Evolutionary conservation across 2,113 vertebrate genomes (phyloP).

Genomic region (Mungos mungo): DNA sequence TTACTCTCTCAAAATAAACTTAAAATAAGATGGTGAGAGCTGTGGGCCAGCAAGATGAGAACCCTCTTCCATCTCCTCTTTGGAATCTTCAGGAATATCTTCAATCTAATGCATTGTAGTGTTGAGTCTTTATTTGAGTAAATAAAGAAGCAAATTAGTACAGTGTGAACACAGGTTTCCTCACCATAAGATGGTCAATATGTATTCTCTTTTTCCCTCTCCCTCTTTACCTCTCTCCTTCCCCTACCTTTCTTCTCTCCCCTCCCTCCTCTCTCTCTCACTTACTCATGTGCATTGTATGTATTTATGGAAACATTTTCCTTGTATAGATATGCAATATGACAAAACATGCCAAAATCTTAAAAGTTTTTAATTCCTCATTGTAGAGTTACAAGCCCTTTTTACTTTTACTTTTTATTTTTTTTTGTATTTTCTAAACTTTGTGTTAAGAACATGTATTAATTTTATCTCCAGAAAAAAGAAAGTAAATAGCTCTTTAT

Average conservation of each 20-base stretch:
- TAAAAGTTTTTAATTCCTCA: background rate
- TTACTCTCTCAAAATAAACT: too few relatives aligned
- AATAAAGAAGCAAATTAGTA: background rate
- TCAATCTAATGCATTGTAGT: background rate
- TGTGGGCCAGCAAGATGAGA: background rate
- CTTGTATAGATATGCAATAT: background rate
- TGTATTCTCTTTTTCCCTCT: background rate
- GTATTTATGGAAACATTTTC: background rate
- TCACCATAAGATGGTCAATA: background rate
- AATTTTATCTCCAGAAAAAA: background rate
- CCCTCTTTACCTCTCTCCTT: background rate
- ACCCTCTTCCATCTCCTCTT: background rate
- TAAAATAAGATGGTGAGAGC: background rate
- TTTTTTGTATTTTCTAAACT: constrained; percentile 16
- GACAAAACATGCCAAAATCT: background rate
- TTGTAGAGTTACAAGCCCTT: background rate
- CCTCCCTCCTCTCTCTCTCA: background rate
- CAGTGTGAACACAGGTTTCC: background rate
- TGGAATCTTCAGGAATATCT: background rate
- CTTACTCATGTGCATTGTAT: background rate
- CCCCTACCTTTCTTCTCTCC: background rate
- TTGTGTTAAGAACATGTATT: background rate
- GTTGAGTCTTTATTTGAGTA: background rate
- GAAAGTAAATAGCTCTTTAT: background rate
- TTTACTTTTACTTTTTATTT: background rate